Conservation (phyloP, 1,140 invertebrate genomes). For the Saccostrea echinata region DNA sequence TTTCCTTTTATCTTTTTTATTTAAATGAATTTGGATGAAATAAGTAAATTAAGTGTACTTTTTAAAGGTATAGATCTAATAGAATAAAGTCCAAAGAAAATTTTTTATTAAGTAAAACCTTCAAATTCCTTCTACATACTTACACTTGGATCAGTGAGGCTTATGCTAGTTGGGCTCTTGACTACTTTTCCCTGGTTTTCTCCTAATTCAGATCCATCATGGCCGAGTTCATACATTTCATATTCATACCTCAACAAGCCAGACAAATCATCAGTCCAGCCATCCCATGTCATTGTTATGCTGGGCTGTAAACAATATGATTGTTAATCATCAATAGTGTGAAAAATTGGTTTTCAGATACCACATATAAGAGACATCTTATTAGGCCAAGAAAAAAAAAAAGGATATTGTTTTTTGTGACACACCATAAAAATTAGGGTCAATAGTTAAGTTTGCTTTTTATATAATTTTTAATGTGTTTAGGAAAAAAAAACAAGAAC, state of each 20-base stretch:
- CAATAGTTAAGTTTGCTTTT: neutral
- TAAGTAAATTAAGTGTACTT: too few relatives aligned
- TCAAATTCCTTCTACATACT: too few relatives aligned
- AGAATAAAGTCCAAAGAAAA: too few relatives aligned
- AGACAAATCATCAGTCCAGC: slow-evolving; percentile 61
- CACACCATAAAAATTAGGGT: neutral
- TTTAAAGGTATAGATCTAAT: too few relatives aligned
- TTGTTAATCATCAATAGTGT: neutral
- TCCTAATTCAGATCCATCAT: neutral
- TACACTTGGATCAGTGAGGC: neutral
- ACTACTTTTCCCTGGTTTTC: neutral
- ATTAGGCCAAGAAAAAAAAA: neutral
- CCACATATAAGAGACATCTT: too few relatives aligned
- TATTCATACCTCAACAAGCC: slow-evolving; percentile 49
- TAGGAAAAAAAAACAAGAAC: too few relatives aligned
- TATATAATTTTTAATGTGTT: neutral
- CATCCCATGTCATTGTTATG: slow-evolving; percentile 56
- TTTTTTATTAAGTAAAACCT: too few relatives aligned
- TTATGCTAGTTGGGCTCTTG: neutral
- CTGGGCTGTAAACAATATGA: slow-evolving; percentile 38
- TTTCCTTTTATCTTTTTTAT: too few relatives aligned
- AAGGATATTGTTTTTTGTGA: neutral
- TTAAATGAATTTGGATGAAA: too few relatives aligned
- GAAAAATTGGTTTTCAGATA: too few relatives aligned
- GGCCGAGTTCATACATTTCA: slow-evolving; percentile 50